A percentile compares a stretch with the other conserved stretches of the same genome.
Conservation (phyloP, 2,113 vertebrate genomes). For the Elaphurus davidianus region DNA sequence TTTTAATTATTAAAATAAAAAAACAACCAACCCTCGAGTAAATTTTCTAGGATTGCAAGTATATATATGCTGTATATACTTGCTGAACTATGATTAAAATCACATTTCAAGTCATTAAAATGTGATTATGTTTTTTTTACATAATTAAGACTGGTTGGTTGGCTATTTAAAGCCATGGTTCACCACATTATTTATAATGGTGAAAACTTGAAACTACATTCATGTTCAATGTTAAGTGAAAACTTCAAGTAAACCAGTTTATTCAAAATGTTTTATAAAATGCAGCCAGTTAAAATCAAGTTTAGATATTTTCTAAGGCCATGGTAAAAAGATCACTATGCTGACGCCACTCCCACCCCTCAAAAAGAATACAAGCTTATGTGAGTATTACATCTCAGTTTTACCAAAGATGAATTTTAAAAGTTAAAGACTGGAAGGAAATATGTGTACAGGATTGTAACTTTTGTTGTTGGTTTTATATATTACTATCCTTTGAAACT, state of each 20-base stretch:
- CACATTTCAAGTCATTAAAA: slow-evolving; percentile 5
- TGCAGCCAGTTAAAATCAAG: not conserved
- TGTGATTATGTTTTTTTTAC: not conserved
- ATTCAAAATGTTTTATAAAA: slow-evolving; percentile 24
- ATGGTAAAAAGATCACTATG: not conserved
- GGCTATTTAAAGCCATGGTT: not conserved
- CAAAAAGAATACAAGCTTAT: not conserved
- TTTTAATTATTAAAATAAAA: not conserved
- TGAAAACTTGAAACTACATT: slow-evolving; percentile 21
- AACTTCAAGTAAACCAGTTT: not conserved
- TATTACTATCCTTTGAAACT: not conserved
- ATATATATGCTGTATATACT: not conserved
- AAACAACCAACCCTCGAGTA: not conserved
- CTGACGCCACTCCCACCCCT: not conserved
- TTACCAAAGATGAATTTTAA: not conserved
- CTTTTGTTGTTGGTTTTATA: not conserved
- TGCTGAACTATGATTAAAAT: not conserved
- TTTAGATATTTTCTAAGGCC: slow-evolving; percentile 1
- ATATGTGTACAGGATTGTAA: not conserved
- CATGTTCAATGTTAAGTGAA: not conserved
- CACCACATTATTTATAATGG: not conserved
- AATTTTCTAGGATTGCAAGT: not conserved
- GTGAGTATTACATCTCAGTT: not conserved
- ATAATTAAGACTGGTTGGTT: not conserved
- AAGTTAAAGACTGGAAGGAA: not conserved